A percentile compares a stretch with the other conserved stretches of the same genome.
phyloP scores from a whole-genome alignment of 2,113 vertebrate genomes.

The Sorex fumeus region DNA sequence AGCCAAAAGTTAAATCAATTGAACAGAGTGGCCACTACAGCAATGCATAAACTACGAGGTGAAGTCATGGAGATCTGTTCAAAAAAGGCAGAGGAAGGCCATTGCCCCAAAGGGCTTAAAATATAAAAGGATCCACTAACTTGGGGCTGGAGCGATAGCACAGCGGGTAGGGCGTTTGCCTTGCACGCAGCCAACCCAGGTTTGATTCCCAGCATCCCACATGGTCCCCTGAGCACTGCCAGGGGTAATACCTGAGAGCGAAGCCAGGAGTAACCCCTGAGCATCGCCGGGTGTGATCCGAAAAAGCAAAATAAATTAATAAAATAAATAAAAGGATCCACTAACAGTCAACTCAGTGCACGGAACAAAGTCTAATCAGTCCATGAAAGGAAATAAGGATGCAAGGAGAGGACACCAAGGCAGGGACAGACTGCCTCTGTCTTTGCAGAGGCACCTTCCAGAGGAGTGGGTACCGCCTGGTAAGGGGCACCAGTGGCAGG shows the following conservation, averaged over 20 bases:
- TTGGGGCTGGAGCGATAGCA: no score
- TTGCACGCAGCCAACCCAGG: no score
- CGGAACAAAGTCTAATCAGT: not conserved
- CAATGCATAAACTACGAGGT: no score
- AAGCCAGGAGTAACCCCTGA: no score
- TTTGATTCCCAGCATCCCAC: no score
- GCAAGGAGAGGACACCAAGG: not conserved
- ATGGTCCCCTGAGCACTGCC: no score
- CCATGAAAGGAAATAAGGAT: not conserved
- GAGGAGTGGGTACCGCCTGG: no score
- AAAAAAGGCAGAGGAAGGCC: not conserved
- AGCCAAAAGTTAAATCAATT: not conserved
- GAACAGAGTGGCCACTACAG: not conserved
- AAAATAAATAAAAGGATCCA: not conserved
- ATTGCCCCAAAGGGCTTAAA: not conserved
- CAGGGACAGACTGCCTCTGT: not conserved
- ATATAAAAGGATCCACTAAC: not conserved
- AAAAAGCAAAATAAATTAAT: no score
- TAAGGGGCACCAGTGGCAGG: not conserved
- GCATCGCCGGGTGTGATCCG: no score
- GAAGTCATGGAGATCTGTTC: no score
- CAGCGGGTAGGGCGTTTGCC: no score
- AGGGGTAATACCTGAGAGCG: no score
- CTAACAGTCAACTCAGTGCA: not conserved
- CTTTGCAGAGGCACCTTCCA: not conserved